These are phyloP conservation scores for Helicoverpa assulta DNA, from an alignment of 2,888 invertebrate species.

Conservation along the genomic window DNA sequence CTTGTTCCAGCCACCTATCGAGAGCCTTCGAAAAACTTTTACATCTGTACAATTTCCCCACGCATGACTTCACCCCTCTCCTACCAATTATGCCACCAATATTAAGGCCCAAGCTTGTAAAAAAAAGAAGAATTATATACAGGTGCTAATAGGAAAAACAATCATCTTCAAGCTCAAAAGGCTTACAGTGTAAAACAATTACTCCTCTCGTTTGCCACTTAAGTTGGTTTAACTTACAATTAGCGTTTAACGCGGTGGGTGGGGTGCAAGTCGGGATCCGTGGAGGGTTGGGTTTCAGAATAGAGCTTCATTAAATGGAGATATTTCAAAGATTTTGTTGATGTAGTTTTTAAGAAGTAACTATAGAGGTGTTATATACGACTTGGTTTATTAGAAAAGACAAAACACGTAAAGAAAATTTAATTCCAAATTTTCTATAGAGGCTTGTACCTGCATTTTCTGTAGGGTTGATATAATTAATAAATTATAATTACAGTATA, in stretches of 20 bases:
- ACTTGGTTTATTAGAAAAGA: too few species aligned
- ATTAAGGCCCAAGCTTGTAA: conserved; percentile 31
- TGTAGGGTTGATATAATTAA: too few species aligned
- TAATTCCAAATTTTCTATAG: too few species aligned
- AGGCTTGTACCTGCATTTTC: too few species aligned
- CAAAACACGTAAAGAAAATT: too few species aligned
- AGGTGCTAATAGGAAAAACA: conserved; percentile 68
- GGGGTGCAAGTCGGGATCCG: conserved; percentile 51
- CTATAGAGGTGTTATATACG: too few species aligned
- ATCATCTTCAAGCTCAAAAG: conserved; percentile 69
- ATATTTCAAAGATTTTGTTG: too few species aligned
- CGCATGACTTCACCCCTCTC: conserved; percentile 39
- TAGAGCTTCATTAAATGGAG: too few species aligned
- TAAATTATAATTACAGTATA: too few species aligned
- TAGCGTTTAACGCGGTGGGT: conserved; percentile 70
- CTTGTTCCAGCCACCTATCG: too few species aligned
- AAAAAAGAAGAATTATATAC: conserved; percentile 49
- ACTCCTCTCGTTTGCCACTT: conserved; percentile 79
- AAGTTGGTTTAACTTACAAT: conserved; percentile 74
- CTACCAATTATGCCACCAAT: conserved; percentile 47
- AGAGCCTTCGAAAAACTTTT: background rate
- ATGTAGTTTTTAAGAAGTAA: too few species aligned
- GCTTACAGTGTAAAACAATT: conserved; percentile 80
- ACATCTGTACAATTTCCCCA: conserved; percentile 10
- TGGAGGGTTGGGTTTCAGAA: background rate